phyloP scores from a whole-genome alignment of 2,888 invertebrate species.

The Rotaria macrura region DNA sequence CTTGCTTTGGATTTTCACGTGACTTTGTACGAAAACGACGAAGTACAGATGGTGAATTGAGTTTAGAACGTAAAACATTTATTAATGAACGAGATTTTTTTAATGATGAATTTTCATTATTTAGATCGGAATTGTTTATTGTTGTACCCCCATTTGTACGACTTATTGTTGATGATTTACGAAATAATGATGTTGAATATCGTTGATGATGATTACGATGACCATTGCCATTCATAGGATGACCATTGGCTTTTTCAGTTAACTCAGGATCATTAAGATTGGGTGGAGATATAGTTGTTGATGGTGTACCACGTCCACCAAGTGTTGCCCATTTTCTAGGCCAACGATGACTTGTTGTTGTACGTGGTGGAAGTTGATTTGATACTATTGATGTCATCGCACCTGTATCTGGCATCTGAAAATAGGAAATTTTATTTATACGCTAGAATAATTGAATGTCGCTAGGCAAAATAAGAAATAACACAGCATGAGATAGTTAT shows the following conservation, averaged over 20 bases:
- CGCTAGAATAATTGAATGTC: too few species aligned
- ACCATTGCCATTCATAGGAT: background rate
- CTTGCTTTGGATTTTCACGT: background rate
- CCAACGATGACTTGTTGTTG: constrained; percentile 7
- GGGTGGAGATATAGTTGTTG: background rate
- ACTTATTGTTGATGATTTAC: constrained; percentile 7
- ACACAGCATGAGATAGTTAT: background rate
- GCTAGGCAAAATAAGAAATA: background rate
- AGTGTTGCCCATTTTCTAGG: constrained; percentile 16
- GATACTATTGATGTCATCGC: background rate
- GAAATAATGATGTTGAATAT: constrained; percentile 5
- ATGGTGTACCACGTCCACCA: background rate
- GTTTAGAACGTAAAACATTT: constrained; percentile 6
- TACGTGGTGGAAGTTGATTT: background rate
- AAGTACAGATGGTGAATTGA: constrained; percentile 13
- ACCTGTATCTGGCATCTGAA: background rate
- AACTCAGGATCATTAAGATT: background rate
- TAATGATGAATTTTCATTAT: background rate
- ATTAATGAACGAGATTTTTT: constrained; percentile 23
- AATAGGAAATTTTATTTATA: background rate
- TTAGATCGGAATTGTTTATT: background rate
- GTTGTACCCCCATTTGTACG: background rate
- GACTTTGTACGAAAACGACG: constrained; percentile 10
- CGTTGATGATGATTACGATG: background rate
- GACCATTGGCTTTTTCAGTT: background rate